Conservation (phyloP, 2,113 vertebrate genomes). For the Phyllostomus discolor region DNA sequence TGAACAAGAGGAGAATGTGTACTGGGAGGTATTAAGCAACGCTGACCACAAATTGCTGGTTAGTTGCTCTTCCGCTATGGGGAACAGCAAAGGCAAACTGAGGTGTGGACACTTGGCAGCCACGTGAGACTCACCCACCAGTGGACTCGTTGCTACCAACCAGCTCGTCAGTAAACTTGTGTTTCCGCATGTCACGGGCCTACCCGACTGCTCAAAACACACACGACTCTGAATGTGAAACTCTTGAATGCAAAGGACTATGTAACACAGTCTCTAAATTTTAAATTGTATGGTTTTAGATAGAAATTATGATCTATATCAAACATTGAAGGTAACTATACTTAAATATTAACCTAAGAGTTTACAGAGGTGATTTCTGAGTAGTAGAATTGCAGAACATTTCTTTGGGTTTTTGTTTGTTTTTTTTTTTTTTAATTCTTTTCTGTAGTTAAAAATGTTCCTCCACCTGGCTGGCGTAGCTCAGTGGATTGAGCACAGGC, state of each 20-base stretch:
- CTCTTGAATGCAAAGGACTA: background rate
- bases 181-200: background rate
- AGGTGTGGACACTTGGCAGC: background rate
- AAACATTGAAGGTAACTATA: background rate
- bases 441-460: background rate
- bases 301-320: constrained; percentile 4
- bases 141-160: background rate
- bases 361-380: background rate
- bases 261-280: background rate
- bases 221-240: background rate
- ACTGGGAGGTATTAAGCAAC: background rate
- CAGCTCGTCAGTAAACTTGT: background rate
- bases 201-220: background rate
- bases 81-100: background rate
- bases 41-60: background rate
- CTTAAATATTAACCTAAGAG: background rate
- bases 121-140: background rate
- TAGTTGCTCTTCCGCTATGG: fast-evolving
- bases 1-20: background rate
- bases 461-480: background rate
- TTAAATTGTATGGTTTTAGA: background rate
- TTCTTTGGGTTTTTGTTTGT: background rate
- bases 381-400: background rate
- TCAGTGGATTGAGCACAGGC: too few relatives aligned
- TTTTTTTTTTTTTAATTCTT: background rate